Evolutionary conservation across 2,888 invertebrate genomes (phyloP), one percentile per base, ranked within the genome.

Genomic region (Fissipunctia ypsillon): DNA sequence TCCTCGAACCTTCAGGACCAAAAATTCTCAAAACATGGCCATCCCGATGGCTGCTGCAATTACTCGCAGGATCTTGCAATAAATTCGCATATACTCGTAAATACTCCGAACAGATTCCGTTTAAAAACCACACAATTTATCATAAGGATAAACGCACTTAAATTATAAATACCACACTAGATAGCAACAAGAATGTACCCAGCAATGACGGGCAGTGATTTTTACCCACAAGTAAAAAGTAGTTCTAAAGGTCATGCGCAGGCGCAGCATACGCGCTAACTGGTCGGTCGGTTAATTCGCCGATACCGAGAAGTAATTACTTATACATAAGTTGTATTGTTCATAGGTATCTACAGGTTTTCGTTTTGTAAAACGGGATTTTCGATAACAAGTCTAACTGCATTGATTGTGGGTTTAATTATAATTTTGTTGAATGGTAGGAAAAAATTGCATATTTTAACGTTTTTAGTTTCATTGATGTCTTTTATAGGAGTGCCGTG

Each of bases 141-240:
- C 19, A 63, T 45, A 69, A 78, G 73, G 79, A 80, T 69, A 78
- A 83, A 57, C 7, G 28, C 22, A 52, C n/a, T 25, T 31, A 35
- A 50, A n/a, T 69, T 52, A 70, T 48, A 70, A 57, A 56, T 72
- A 66, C 57, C 9, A 2, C 25, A 64, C 74, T 63, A 61, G 63
- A 75, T 70, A 78, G 61, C 56, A 56, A 25, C 61, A 64, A 60
- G 78, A 84, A 86, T 86, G 77, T 70, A 59, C 66, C 41, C n/a
- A 45, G 45, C 64, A 71, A 76, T 86, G 83, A 86, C 69, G 78
- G 73, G 70, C 83, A 76, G 67, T 81, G 83, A 84, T 87, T 86
- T 81, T 86, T 76, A 79, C 69, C 63, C 43, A 25, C 63, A 76
- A 64, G 76, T 82, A 85, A 87, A 86, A 86, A 85, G 85, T 76